Evolutionary conservation across 2,113 vertebrate genomes (phyloP).

Genomic region (Sceloporus undulatus): DNA sequence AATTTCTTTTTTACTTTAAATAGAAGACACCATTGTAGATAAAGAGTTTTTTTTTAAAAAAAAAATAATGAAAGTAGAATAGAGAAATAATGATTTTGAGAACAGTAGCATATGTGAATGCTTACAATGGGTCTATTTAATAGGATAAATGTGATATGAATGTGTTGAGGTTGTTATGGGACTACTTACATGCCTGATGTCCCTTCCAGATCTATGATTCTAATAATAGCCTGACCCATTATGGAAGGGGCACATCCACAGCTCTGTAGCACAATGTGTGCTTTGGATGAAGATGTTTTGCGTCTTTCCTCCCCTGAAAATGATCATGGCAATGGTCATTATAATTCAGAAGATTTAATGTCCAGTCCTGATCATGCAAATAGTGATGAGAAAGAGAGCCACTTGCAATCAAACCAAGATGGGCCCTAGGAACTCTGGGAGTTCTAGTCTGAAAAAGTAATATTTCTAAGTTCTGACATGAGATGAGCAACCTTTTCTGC

Average conservation of each 20-base stretch:
- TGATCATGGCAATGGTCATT: not conserved
- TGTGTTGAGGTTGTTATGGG: not conserved
- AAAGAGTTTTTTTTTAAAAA: not conserved
- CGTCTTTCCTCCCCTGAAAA: no score
- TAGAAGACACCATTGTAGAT: not conserved
- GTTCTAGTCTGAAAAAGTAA: no score
- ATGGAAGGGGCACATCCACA: not conserved
- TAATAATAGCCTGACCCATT: not conserved
- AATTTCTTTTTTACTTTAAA: not conserved
- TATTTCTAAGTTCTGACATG: no score
- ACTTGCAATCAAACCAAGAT: no score
- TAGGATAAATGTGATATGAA: not conserved
- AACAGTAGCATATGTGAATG: not conserved
- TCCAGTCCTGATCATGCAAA: not conserved
- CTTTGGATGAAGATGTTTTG: not conserved
- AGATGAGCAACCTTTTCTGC: no score
- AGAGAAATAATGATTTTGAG: constrained; percentile 29
- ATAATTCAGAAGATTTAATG: not conserved
- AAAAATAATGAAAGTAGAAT: constrained; percentile 27
- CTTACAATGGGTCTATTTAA: not conserved
- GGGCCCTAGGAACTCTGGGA: no score
- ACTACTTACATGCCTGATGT: no score
- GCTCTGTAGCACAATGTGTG: not conserved
- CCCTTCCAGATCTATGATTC: no score
- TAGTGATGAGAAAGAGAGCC: not conserved